Evolutionary conservation across 2,888 invertebrate species (phyloP).

Genomic region (Acanthopleura granulata): DNA sequence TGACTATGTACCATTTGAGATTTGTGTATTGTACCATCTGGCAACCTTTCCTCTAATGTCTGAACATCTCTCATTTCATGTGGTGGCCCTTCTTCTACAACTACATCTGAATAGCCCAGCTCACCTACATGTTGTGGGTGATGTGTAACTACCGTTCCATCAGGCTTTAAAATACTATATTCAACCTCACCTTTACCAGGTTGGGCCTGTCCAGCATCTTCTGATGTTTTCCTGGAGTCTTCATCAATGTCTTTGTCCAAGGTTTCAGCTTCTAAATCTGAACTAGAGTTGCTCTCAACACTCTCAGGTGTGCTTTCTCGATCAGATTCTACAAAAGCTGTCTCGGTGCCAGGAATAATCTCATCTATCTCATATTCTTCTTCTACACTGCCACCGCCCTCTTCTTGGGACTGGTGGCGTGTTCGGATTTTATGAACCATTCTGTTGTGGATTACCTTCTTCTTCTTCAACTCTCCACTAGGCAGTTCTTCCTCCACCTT

Average conservation of each 20-base stretch:
- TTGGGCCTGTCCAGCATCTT: background rate
- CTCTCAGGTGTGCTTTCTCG: background rate
- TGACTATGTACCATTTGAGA: conserved; percentile 12
- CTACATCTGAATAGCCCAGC: background rate
- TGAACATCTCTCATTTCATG: conserved; percentile 18
- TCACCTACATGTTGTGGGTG: background rate
- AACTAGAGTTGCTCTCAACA: background rate
- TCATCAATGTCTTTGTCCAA: background rate
- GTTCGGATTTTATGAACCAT: conserved; percentile 27
- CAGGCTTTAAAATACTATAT: background rate
- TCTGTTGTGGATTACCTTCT: conserved; percentile 55
- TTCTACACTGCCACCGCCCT: conserved; percentile 34
- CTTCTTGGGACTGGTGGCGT: conserved; percentile 50
- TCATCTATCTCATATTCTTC: conserved; percentile 57
- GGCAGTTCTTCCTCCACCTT: conserved; percentile 51
- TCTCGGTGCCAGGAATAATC: conserved; percentile 57
- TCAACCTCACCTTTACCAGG: conserved; percentile 16
- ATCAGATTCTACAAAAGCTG: conserved; percentile 42
- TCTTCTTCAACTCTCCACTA: conserved; percentile 57
- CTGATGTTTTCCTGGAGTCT: background rate
- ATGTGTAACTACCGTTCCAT: conserved; percentile 15
- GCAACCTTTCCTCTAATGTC: conserved; percentile 27
- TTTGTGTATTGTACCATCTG: conserved; percentile 30
- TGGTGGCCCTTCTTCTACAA: conserved; percentile 24
- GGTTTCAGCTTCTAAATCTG: background rate